Conservation (phyloP, 2,797 vertebrate genomes). For the Ctenopoma kingsleyae region DNA sequence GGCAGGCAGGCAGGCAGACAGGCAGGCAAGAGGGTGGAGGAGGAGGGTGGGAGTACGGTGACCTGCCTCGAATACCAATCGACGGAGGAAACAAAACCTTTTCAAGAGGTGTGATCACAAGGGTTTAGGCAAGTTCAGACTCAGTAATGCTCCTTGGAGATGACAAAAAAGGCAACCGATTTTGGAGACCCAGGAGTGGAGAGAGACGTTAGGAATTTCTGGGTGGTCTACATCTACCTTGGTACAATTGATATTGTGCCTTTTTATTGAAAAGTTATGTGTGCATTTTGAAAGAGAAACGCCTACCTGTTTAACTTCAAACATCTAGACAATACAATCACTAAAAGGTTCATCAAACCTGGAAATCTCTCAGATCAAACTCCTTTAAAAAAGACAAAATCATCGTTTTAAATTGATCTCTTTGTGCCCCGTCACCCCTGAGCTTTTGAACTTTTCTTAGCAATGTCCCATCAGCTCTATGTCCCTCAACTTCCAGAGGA, state of each 20-base stretch:
- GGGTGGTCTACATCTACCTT: constrained; percentile 98
- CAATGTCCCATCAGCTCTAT: constrained; percentile 91
- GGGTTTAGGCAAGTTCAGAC: constrained; percentile 99
- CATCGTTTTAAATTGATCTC: constrained; percentile 30
- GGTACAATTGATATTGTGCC: constrained; percentile 73
- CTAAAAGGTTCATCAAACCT: constrained; percentile 15
- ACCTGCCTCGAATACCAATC: constrained; percentile 99
- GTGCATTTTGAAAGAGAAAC: neutral
- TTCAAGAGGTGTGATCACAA: constrained; percentile 99
- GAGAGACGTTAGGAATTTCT: constrained; percentile 93
- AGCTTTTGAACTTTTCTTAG: constrained; percentile 92
- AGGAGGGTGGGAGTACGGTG: constrained; percentile 82
- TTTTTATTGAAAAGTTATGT: constrained; percentile 8
- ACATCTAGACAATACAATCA: neutral
- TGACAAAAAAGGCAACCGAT: constrained; percentile 86
- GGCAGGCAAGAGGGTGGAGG: constrained; percentile 71
- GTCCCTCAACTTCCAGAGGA: constrained; percentile 82
- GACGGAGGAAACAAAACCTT: constrained; percentile 99
- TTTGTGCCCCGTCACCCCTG: constrained; percentile 34
- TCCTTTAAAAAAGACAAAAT: constrained; percentile 7
- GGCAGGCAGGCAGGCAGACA: constrained; percentile 79
- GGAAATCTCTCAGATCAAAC: neutral
- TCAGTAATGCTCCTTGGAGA: constrained; percentile 97
- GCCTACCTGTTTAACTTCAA: constrained; percentile 9
- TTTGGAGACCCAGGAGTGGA: constrained; percentile 83